Evolutionary conservation across 2,797 vertebrate species (phyloP).

Genomic region (Melanotaenia trifasciata): DNA sequence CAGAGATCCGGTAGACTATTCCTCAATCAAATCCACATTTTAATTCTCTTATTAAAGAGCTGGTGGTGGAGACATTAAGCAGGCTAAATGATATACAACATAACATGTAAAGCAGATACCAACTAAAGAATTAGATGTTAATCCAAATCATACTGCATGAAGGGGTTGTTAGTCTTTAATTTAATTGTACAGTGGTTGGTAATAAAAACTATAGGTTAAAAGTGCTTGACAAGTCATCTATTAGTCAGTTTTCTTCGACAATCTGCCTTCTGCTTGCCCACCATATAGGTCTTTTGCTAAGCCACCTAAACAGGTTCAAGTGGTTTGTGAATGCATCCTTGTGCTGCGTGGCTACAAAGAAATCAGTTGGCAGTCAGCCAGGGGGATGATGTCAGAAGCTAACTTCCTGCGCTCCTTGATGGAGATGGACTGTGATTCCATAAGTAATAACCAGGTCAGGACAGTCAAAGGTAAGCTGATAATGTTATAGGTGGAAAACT

Average conservation of each 20-base stretch:
- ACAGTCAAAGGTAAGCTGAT: conserved; percentile 87
- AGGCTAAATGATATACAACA: background rate
- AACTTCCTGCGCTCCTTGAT: conserved; percentile 92
- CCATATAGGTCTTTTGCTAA: conserved; percentile 92
- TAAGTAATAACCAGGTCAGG: conserved; percentile 86
- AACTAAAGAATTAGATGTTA: background rate
- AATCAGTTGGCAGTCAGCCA: conserved; percentile 93
- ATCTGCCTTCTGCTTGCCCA: background rate
- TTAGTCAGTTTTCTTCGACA: background rate
- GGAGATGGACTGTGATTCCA: conserved; percentile 93
- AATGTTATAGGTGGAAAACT: conserved; percentile 5
- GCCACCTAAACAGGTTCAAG: conserved; percentile 94
- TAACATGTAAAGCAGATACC: background rate
- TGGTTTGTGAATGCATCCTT: conserved; percentile 94
- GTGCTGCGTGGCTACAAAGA: conserved; percentile 95
- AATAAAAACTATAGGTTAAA: background rate
- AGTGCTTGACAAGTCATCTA: background rate
- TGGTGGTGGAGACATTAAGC: conserved; percentile 4
- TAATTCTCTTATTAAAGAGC: conserved; percentile 13
- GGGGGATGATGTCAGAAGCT: conserved; percentile 96
- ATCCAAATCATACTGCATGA: background rate
- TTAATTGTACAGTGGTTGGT: background rate
- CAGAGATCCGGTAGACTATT: conserved; percentile 90
- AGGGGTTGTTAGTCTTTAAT: background rate
- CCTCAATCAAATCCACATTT: background rate